Percentiles rank a stretch among this genome's conserved stretches.
Conservation (phyloP, 37 sponge, comb jelly and placozoan species). For the Beroe ovata region DNA sequence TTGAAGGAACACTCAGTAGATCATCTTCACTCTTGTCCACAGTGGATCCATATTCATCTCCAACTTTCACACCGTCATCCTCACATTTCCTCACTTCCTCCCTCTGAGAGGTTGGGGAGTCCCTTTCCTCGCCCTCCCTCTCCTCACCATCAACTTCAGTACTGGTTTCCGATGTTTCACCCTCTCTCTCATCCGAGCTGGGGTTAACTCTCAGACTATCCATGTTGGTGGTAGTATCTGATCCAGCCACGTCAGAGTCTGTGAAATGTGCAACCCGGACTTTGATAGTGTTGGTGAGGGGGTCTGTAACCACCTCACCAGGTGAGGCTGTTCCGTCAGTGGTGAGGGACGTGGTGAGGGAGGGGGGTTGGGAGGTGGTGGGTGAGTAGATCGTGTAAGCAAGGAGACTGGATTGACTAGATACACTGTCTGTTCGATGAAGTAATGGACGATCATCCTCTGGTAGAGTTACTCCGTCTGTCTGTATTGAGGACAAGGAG, state of each 20-base stretch:
- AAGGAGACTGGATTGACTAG: not conserved
- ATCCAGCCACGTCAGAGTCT: not conserved
- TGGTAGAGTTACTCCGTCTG: not conserved
- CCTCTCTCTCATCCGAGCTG: too few species aligned
- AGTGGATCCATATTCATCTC: too few species aligned
- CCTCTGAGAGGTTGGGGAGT: too few species aligned
- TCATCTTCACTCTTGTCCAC: too few species aligned
- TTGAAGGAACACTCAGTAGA: too few species aligned
- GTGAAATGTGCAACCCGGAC: not conserved
- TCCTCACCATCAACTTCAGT: too few species aligned
- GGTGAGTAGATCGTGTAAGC: not conserved
- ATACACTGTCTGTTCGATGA: not conserved
- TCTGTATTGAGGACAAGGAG: not conserved
- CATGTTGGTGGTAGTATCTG: not conserved
- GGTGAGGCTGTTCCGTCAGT: not conserved
- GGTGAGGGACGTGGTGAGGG: too few species aligned
- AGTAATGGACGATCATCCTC: not conserved
- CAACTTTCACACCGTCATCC: too few species aligned
- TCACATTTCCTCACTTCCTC: too few species aligned
- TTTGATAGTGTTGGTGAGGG: not conserved
- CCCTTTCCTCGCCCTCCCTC: too few species aligned
- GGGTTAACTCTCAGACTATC: not conserved
- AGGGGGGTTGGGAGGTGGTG: not conserved
- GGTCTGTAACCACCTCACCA: not conserved
- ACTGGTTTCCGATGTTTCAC: too few species aligned